Base-by-base conservation (phyloP, 2,888 invertebrate species). In the Lamellibrachia columna region DNA sequence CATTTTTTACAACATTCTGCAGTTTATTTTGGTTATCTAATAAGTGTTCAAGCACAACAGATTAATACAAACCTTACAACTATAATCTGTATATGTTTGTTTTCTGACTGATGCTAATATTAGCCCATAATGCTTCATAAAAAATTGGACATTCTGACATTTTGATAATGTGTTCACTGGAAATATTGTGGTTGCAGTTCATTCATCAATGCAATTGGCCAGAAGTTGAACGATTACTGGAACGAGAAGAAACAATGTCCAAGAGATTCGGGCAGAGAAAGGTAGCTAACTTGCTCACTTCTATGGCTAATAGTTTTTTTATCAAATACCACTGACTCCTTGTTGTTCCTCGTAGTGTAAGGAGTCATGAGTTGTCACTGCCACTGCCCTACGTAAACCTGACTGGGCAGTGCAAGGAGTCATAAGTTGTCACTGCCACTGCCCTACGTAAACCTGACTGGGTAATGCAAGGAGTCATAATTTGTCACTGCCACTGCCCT, bases 171-270 rank as follows among this genome's bases (percentile, higher is more conserved):
- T 40, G 40, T 40, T 40, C 40, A 40, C 40, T 40, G 40, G 40
- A 40, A 40, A 40, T 40, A 40, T 40, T 9, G 55, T 91, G 15
- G 93, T 92, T 92, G 53, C 95, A 96, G 96, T 94, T 94, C 96
- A 3, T 95, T 95, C 92, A 95, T 96, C 94, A 93, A 94, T 52
- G 94, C 95, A 53, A 94, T 95, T n/a, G 94, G 94, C 3, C 91
- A 91, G 52, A 96, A 96, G 93, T 93, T 96, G 92, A 95, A 95
- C 93, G 96, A 96, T 90, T 96, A 96, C 93, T 96, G 95, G 95
- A 95, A 95, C 93, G 95, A 95, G 92, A 96, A 96, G 92, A 95
- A 75, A 15, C 75, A 75, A n/a, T 22, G 3, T 75, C 75, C 75
- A 75, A 15, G 7, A 15, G 75, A n/a, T 2, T 2, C 75, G n/a